Conservation (phyloP, 37 sponge, comb jelly and placozoan genomes). For the Ephydatia muelleri region DNA sequence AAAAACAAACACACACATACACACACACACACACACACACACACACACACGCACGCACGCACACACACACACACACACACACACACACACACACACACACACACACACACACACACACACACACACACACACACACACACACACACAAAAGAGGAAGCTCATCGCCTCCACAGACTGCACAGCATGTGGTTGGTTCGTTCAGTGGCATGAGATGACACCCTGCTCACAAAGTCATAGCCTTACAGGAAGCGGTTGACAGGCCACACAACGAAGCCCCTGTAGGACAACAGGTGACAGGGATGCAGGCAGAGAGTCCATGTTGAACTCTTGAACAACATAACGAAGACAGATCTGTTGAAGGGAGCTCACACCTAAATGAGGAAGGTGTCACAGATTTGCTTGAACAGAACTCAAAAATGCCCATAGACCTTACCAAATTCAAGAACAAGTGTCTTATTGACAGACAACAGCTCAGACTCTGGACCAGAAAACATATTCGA, state of each 20-base stretch:
- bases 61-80: not conserved
- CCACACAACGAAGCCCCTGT: too few relatives aligned
- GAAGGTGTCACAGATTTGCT: not conserved
- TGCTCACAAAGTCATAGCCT: too few relatives aligned
- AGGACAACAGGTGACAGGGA: too few relatives aligned
- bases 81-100: slow-evolving; percentile 13
- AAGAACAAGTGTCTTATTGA: not conserved
- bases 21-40: too few relatives aligned
- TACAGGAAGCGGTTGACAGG: too few relatives aligned
- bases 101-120: slow-evolving; percentile 11
- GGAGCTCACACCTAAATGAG: too few relatives aligned
- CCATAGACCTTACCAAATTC: slow-evolving; percentile 33
- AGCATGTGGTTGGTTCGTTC: slow-evolving; percentile 39
- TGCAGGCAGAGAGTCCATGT: too few relatives aligned
- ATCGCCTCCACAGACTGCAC: slow-evolving; percentile 26
- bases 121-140: slow-evolving; percentile 11
- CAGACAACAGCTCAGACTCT: not conserved
- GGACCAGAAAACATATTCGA: slow-evolving; percentile 19
- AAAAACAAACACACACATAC: not conserved
- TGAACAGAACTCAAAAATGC: not conserved
- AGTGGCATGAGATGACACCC: too few relatives aligned
- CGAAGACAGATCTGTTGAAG: too few relatives aligned
- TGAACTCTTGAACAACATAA: too few relatives aligned
- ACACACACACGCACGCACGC: too few relatives aligned
- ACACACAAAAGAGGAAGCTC: not conserved